Evolutionary conservation across 2,113 vertebrate species (phyloP), one percentile per base, ranked within the genome.

Genomic region (Ursus arctos): DNA sequence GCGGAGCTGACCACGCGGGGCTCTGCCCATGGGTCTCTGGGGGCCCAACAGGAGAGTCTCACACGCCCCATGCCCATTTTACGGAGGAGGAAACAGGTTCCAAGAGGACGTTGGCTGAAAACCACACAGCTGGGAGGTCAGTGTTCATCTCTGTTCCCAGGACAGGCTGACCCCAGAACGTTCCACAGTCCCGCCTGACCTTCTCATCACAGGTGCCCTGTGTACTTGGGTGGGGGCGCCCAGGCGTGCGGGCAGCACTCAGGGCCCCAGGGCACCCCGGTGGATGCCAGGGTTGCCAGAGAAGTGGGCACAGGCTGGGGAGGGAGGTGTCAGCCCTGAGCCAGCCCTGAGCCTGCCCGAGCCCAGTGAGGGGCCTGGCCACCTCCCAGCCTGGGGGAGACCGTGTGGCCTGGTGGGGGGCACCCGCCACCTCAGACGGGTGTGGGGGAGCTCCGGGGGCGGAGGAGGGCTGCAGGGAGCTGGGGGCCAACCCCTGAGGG

Each of bases 11-110:
- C 33, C 8, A 4, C 3, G 4, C 24, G 11, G 9, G 0, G 31
- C 49, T 28, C 11, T 2, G 31, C 1, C 22, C 31, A 0, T 0
- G 0, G 15, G 59, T 19, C 61, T 55, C n/a, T 0, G 2, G 15
- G 15, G n/a, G 36, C 10, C 26, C 18, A 0, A 1, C 0, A 19
- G 10, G 57, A 49, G 14, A 51, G 36, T 9, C 21, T 16, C 55
- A 3, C 3, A 0, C 28, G 59, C 15, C 57, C 40, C 2, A 0
- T 4, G 4, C 16, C 31, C 16, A 8, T 10, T 19, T n/a, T 10
- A 11, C 0, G 1, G 79, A 26, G 13, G 36, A 15, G 13, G 14
- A 74, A 18, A 43, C 12, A n/a, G 16, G 47, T 24, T 28, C 83
- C 4, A 1, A n/a, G 80, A 40, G 9, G 22, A 8, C 7, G 4